Base-by-base conservation (phyloP, 2,797 vertebrate genomes). In the Lithobates pipiens region DNA sequence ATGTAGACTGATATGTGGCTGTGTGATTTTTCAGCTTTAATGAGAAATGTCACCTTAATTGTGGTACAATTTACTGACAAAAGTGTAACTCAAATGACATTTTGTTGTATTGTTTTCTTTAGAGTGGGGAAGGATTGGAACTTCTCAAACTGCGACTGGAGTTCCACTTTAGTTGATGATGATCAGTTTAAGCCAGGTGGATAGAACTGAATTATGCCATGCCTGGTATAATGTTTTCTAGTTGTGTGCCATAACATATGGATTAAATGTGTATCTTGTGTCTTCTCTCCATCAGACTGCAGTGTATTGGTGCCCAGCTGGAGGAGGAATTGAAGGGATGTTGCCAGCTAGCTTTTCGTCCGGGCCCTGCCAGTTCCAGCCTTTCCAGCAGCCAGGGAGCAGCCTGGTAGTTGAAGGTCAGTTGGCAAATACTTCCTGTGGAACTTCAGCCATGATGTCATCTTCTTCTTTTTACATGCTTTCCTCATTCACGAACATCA, bases 361-460 rank as follows among this genome's bases (percentile, higher is more conserved):
- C 85, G 88, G 80, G 57, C 88, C 86, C 32, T 0, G 79, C 87
- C 88, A 88, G 89, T 75, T 63, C 86, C 88, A 83, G 16, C 81
- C 67, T 87, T 87, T 91, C 89, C 88, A 88, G 70, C 88, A 90
- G 88, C 88, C 90, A 90, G 83, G 79, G 86, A 80, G 71, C 87
- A 92, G 71, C 77, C 83, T 88, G 87, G 80, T 91, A 90, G 89
- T 88, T 86, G 84, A 93, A 93, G 92, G 93, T 95, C 85, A 89
- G 91, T 91, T 11, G 68, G 86, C 88, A 91, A 89, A 85, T 73
- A 78, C 80, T 50, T 86, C 65, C 54, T 77, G 73, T 81, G 74
- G 32, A 73, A 79, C 83, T 74, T 80, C 11, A 67, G 79, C 77
- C 25, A 36, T 74, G n/a, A 80, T 68, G 76, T 85, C 70, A 85